Percentiles rank a stretch among this genome's conserved stretches.
phyloP scores from a whole-genome alignment of 2,797 vertebrate genomes.

The Kryptolebias ocellatus region DNA sequence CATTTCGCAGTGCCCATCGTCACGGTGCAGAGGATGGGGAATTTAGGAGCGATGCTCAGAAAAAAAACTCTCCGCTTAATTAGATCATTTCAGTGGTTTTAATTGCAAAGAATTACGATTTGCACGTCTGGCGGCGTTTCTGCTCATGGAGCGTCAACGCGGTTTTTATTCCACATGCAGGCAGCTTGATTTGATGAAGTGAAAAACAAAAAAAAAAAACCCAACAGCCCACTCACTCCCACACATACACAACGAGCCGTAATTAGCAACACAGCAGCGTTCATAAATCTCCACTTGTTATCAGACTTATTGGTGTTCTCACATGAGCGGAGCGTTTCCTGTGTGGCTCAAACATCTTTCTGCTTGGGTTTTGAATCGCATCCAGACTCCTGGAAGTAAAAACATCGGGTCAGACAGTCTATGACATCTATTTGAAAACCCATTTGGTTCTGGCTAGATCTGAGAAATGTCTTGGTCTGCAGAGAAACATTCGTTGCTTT shows the following conservation, averaged over 20 bases:
- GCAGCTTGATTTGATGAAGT: constrained; percentile 54
- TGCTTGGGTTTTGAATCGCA: background rate
- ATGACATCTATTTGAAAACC: background rate
- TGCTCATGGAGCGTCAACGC: constrained; percentile 35
- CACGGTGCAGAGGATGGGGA: constrained; percentile 48
- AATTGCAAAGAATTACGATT: constrained; percentile 53
- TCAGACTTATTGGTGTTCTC: constrained; percentile 34
- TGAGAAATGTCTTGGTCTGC: background rate
- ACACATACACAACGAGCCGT: constrained; percentile 43
- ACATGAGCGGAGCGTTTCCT: constrained; percentile 18
- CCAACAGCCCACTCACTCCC: constrained; percentile 17
- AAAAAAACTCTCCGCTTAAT: constrained; percentile 46
- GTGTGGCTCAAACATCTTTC: constrained; percentile 8
- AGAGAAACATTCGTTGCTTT: background rate
- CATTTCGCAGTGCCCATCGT: constrained; percentile 45
- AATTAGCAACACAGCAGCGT: constrained; percentile 60
- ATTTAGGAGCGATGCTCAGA: constrained; percentile 52
- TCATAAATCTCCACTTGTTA: constrained; percentile 58
- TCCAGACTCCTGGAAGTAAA: background rate
- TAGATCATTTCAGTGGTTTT: constrained; percentile 33
- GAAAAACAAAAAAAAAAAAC: constrained; percentile 12
- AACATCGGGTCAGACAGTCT: background rate
- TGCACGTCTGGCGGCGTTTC: constrained; percentile 31
- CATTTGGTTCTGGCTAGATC: background rate
- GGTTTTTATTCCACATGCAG: constrained; percentile 37